Conservation (phyloP, 2,797 vertebrate species). For the Prunella strophiata region DNA sequence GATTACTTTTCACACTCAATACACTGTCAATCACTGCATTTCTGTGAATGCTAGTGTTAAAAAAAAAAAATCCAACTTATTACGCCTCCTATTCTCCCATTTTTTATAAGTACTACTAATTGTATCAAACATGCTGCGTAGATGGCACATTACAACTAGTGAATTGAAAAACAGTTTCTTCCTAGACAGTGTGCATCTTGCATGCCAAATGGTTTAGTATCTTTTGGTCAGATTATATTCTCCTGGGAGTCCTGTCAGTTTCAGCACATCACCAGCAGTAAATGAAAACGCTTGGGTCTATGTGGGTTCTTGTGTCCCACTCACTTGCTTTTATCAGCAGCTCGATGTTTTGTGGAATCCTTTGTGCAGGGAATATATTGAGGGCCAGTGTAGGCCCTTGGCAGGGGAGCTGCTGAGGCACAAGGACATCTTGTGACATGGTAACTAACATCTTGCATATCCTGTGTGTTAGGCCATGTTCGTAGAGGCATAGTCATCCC, state of each 20-base stretch:
- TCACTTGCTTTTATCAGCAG: background rate
- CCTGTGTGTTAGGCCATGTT: background rate
- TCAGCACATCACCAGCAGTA: background rate
- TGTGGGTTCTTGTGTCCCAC: background rate
- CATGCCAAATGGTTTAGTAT: constrained; percentile 47
- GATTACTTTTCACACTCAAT: constrained; percentile 23
- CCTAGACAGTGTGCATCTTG: constrained; percentile 19
- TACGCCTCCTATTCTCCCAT: background rate
- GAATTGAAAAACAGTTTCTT: constrained; percentile 12
- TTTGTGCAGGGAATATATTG: background rate
- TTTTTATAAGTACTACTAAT: constrained; percentile 14
- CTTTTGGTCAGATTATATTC: constrained; percentile 30
- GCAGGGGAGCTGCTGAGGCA: background rate
- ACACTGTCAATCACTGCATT: constrained; percentile 5
- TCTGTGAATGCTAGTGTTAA: constrained; percentile 11
- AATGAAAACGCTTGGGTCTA: background rate
- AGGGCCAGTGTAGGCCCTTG: background rate
- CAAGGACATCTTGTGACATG: background rate
- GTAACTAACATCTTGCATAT: no score
- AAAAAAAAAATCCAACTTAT: background rate
- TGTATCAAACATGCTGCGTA: background rate
- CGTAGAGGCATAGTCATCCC: accelerated
- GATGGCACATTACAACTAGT: background rate
- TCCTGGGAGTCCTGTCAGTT: constrained; percentile 23
- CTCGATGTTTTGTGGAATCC: background rate